phyloP scores from a whole-genome alignment of 2,888 invertebrate species.

The Dioctria rufipes region DNA sequence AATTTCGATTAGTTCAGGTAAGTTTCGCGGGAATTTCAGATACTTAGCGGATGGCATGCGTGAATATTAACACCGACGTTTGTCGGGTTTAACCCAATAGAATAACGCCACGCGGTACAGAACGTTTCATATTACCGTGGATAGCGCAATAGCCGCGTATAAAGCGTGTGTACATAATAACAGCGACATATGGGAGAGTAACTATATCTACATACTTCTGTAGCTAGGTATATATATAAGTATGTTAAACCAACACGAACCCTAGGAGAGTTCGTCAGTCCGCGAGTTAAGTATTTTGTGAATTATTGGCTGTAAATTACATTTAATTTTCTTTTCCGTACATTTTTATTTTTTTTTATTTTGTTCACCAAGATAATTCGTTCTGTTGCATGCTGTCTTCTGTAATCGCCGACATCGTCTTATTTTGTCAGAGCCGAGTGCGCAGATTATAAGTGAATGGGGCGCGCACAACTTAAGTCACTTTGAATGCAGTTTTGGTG shows the following conservation, averaged over 20 bases:
- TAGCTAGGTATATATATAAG: no score
- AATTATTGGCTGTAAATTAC: conserved; percentile 57
- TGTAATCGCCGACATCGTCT: conserved; percentile 44
- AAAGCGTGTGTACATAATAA: neutral
- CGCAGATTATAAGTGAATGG: conserved; percentile 45
- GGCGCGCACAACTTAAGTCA: conserved; percentile 43
- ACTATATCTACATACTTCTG: no score
- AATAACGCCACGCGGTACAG: conserved; percentile 5
- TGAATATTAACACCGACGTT: conserved; percentile 45
- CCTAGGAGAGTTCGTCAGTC: conserved; percentile 42
- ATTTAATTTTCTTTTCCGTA: conserved; percentile 54
- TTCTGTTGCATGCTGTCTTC: conserved; percentile 39
- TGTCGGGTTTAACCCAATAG: conserved; percentile 45
- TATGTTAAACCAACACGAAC: conserved; percentile 16
- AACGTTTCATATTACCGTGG: conserved; percentile 46
- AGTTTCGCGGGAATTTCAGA: conserved; percentile 52
- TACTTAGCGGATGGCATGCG: conserved; percentile 47
- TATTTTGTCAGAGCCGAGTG: conserved; percentile 1
- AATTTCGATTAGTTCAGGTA: conserved; percentile 53
- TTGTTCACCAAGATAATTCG: conserved; percentile 28
- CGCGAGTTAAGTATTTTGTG: conserved; percentile 55
- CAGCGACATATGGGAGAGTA: neutral
- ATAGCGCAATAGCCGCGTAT: conserved; percentile 1
- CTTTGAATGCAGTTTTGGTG: conserved; percentile 40
- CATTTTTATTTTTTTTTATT: conserved; percentile 38